Evolutionary conservation across 2,113 vertebrate genomes (phyloP), one percentile per base, ranked within the genome.

Genomic region (Scomber colias): DNA sequence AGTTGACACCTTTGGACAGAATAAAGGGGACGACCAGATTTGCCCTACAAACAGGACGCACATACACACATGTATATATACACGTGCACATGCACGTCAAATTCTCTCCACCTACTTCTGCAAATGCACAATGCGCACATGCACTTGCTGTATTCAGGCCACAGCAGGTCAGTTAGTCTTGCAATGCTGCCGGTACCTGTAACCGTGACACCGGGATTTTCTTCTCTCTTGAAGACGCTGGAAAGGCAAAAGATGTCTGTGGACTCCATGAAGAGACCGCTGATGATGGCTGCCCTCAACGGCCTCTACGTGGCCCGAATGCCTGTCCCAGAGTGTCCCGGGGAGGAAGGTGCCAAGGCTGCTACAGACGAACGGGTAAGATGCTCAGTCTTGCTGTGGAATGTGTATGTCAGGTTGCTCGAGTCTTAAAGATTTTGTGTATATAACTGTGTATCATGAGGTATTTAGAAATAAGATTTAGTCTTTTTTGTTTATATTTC

Each of bases 241-340:
- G 98, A 99, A 90, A 97, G 97, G 89, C 97, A 99, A 95, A 98
- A 98, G 96, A 97, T 97, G 96, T 97, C 96, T 16, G 96, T 97
- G 94, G 98, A 99, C 94, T 97, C 95, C 12, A 95, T 97, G 94
- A 99, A 98, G 95, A 96, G 97, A 79, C 97, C 97, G 21, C 94
- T 99, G 93, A 98, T 97, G 97, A 94, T 97, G 96, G 97, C 97
- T 45, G 96, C 97, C 0, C 86, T 98, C 82, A 99, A 99, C 16
- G 97, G 97, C 48, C 97, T 98, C 75, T 96, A 96, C 0, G 96
- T 96, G 77, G 95, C 96, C 80, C 95, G 97, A 21, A 95, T 97
- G 95, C 93, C 97, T 2, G 96, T 96, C 82, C 93, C 95, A 0
- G 96, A 97, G 90, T 95, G 94, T 77, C 92, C 94, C 24, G 93